A percentile compares a stretch with the other conserved stretches of the same genome.
phyloP scores from a whole-genome alignment of 2,888 invertebrate species.

The Caradrina clavipalpis region DNA sequence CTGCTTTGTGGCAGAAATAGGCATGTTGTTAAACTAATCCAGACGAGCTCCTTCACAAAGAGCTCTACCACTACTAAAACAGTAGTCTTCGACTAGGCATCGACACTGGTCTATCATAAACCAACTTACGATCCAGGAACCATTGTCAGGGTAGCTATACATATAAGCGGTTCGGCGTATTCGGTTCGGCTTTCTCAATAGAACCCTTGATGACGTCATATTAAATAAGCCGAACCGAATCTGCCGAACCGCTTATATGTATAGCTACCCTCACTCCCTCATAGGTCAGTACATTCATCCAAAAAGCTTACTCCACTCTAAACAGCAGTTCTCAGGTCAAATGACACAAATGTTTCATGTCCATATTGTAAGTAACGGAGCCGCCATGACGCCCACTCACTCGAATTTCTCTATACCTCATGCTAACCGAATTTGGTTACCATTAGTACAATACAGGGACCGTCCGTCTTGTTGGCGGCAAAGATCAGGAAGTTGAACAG shows the following conservation, averaged over 20 bases:
- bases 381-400: constrained; percentile 57
- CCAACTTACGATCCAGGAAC: background rate
- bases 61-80: too few species aligned
- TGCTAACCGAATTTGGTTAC: constrained; percentile 63
- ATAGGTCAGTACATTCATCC: background rate
- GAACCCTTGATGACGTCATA: too few species aligned
- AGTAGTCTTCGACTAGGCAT: too few species aligned
- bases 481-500: constrained; percentile 46
- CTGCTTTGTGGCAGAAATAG: too few species aligned
- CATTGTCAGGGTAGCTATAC: too few species aligned
- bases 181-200: too few species aligned
- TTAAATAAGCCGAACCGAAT: too few species aligned
- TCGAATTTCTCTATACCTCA: constrained; percentile 46
- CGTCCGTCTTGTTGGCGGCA: constrained; percentile 40
- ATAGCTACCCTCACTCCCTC: too few species aligned
- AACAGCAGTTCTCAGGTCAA: constrained; percentile 16
- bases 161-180: too few species aligned
- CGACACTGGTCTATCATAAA: background rate
- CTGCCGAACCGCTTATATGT: too few species aligned
- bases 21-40: too few species aligned
- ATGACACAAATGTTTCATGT: constrained; percentile 42
- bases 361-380: constrained; percentile 37
- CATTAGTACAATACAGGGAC: constrained; percentile 54
- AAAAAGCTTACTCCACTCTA: constrained; percentile 3
- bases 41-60: too few species aligned